A percentile compares a stretch with the other conserved stretches of the same genome.
These are phyloP conservation scores for Agrotis segetum DNA, from an alignment of 2,888 invertebrate species.

Conservation along the genomic window DNA sequence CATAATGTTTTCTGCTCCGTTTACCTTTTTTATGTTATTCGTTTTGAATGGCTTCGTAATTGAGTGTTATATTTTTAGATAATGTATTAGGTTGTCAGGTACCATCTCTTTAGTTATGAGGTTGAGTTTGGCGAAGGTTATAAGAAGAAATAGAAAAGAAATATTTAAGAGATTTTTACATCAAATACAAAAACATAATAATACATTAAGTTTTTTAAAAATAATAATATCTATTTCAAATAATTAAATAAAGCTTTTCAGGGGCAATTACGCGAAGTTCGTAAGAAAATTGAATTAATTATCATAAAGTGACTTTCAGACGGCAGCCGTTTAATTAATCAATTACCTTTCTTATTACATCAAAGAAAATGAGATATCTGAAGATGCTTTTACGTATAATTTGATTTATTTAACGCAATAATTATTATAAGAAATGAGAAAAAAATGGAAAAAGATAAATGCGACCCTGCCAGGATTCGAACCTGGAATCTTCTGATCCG, in stretches of 20 bases:
- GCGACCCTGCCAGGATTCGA: constrained; percentile 92
- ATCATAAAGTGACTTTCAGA: constrained; percentile 33
- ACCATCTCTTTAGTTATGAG: too few species aligned
- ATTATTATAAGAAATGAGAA: constrained; percentile 5
- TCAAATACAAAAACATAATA: too few species aligned
- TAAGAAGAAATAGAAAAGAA: too few species aligned
- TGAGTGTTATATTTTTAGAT: constrained; percentile 27
- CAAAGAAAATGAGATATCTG: constrained; percentile 33
- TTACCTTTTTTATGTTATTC: constrained; percentile 30
- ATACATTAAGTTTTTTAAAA: too few species aligned
- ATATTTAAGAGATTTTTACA: too few species aligned
- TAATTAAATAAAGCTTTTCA: constrained; percentile 27
- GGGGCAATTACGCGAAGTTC: constrained; percentile 21
- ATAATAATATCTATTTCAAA: not conserved
- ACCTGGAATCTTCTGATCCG: constrained; percentile 94
- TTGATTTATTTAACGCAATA: not conserved
- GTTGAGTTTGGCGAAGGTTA: not conserved
- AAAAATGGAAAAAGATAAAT: constrained; percentile 50
- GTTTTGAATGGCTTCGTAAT: constrained; percentile 21
- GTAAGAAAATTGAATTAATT: constrained; percentile 51
- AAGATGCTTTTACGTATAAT: constrained; percentile 29
- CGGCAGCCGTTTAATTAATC: constrained; percentile 36
- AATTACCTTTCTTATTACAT: constrained; percentile 45
- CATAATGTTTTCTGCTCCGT: constrained; percentile 35
- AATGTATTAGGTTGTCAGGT: not conserved